Base-by-base conservation (phyloP, 1,140 invertebrate genomes). In the Papilio polytes region DNA sequence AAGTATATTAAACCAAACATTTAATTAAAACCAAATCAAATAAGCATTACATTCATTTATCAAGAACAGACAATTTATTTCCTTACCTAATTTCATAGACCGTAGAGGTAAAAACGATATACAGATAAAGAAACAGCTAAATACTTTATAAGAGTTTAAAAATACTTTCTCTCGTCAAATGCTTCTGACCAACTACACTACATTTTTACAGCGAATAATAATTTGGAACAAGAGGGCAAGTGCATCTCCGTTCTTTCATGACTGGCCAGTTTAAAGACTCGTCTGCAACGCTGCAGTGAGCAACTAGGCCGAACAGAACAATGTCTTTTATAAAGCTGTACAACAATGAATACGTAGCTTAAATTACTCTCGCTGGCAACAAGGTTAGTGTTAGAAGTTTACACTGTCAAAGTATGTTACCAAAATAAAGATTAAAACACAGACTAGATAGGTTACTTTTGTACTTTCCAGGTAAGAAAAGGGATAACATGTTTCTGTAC, bases 301-400 rank as follows among this genome's bases (percentile, higher is more conserved):
- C 63, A 70, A 70, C 26, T 70, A 31, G 63, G 63, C 63, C 26
- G 20, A 9, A 31, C 22, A 70, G 63, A 70, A 70, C 63, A 70
- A 70, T 70, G 63, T 70, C 63, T 70, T 70, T 70, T 70, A 26
- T 31, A 70, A 70, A 70, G 26, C 26, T 70, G 12, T 70, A 70
- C 63, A 41, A 41, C 36, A 70, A 70, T 36, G 26, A 31, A 31
- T 31, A 22, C 59, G 8, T 22, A 63, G 22, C 63, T 70, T 15
- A 70, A 70, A 70, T 70, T 70, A 70, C 63, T 70, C 26, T 70
- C 36, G 63, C 31, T 70, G 12, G 3, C 12, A 22, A 26, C 20
- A 22, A 66, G 22, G 12, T 66, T 48, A 48, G 0, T 48, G 12
- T 13, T 13, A 48, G 13, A 48, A 13, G 10, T 13, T 13, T 48